Evolutionary conservation across 2,797 vertebrate species (phyloP).

Genomic region (Sciaenops ocellatus): DNA sequence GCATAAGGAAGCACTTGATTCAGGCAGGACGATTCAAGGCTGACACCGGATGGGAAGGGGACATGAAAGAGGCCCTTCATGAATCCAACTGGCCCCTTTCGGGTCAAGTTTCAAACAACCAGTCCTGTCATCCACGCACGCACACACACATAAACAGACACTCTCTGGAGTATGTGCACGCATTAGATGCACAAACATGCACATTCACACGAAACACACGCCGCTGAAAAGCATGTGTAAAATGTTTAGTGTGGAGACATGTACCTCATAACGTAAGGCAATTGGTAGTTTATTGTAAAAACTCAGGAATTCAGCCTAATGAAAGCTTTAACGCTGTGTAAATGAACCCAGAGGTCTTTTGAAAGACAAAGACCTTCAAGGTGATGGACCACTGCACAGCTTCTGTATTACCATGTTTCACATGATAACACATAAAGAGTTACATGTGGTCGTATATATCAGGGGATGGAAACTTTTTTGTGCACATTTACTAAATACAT

Average conservation of each 20-base stretch:
- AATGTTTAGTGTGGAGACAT: conserved; percentile 61
- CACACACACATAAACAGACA: conserved; percentile 28
- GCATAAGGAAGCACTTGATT: conserved; percentile 85
- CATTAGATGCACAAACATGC: conserved; percentile 50
- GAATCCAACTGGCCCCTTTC: conserved; percentile 58
- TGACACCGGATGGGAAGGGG: conserved; percentile 74
- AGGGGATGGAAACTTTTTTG: neutral
- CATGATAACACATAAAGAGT: neutral
- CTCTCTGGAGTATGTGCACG: conserved; percentile 19
- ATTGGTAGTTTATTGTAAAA: conserved; percentile 75
- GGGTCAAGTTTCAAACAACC: conserved; percentile 78
- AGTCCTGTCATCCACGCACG: conserved; percentile 49
- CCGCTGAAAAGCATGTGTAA: conserved; percentile 53
- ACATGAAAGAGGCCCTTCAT: conserved; percentile 82
- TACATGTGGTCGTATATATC: too few relatives aligned
- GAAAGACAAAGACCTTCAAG: conserved; percentile 59
- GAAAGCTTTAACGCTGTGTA: conserved; percentile 78
- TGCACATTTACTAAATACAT: neutral
- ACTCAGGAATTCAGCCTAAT: conserved; percentile 75
- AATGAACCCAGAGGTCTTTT: conserved; percentile 68
- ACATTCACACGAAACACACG: conserved; percentile 29
- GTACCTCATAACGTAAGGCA: conserved; percentile 41
- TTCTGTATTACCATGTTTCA: neutral
- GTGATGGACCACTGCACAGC: conserved; percentile 20
- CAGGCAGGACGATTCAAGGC: conserved; percentile 66